Evolutionary conservation across 1,140 invertebrate genomes (phyloP).

Genomic region (Argopecten irradians): DNA sequence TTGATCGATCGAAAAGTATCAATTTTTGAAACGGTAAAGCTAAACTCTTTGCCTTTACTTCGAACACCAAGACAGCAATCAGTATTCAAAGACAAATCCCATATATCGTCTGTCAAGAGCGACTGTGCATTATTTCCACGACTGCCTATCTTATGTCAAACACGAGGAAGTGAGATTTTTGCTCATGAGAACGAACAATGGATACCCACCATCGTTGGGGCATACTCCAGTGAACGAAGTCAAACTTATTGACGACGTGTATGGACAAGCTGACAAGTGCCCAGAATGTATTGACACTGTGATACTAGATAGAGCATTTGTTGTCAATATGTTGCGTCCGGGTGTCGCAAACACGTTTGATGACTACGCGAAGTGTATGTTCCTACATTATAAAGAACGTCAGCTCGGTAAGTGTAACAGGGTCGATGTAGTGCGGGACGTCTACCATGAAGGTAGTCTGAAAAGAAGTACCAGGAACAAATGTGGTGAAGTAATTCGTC

Average conservation of each 20-base stretch:
- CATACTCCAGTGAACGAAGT: constrained; percentile 34
- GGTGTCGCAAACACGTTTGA: constrained; percentile 43
- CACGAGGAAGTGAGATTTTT: constrained; percentile 55
- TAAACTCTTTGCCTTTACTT: constrained; percentile 39
- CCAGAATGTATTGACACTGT: neutral
- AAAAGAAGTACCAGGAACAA: constrained; percentile 41
- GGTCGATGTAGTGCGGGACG: constrained; percentile 53
- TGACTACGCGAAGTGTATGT: constrained; percentile 46
- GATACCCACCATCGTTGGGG: constrained; percentile 53
- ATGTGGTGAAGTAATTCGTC: constrained; percentile 35
- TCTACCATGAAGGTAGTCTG: constrained; percentile 46
- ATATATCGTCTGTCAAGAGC: constrained; percentile 25
- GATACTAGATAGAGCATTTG: constrained; percentile 50
- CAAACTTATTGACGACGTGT: constrained; percentile 33
- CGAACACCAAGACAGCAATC: neutral
- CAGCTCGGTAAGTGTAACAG: neutral
- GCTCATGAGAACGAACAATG: constrained; percentile 58
- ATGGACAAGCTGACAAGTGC: no score
- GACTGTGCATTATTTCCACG: constrained; percentile 48
- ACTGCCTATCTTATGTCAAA: constrained; percentile 53
- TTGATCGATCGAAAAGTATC: neutral
- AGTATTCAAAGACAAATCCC: neutral
- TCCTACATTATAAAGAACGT: constrained; percentile 36
- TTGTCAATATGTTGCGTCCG: constrained; percentile 52
- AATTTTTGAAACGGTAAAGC: constrained; percentile 33